Evolutionary conservation across 2,113 vertebrate species (phyloP).

Genomic region (Okapia johnstoni): DNA sequence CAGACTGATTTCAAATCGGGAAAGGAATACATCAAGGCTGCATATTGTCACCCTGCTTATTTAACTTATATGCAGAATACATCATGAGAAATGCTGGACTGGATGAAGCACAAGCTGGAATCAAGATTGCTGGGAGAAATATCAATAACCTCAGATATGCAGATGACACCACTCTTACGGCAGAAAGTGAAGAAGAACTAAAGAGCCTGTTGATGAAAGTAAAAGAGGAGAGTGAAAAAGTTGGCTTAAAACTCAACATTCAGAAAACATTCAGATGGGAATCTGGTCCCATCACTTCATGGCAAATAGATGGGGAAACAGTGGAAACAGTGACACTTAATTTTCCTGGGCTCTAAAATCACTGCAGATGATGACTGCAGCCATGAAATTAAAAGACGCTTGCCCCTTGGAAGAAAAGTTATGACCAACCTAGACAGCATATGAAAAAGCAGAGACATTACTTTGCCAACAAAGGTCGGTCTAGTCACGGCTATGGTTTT

Average conservation of each 20-base stretch:
- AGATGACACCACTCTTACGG: background rate
- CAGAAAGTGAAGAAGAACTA: background rate
- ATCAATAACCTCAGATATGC: background rate
- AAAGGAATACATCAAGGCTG: background rate
- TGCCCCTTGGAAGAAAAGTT: background rate
- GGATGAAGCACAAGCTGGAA: background rate
- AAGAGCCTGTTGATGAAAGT: background rate
- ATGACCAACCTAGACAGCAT: background rate
- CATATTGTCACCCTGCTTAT: background rate
- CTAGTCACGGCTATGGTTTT: background rate
- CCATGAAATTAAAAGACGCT: background rate
- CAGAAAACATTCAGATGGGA: background rate
- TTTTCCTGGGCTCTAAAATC: fast-evolving
- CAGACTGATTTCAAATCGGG: background rate
- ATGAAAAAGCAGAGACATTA: background rate
- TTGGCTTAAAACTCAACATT: background rate
- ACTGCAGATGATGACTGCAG: background rate
- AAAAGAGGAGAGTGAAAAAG: background rate
- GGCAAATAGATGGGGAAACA: background rate
- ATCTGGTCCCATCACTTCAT: background rate
- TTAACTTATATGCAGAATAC: background rate
- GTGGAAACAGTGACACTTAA: background rate
- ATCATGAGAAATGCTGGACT: background rate
- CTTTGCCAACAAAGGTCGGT: background rate
- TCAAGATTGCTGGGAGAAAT: background rate